Percentiles rank a stretch among this genome's conserved stretches.
Conservation (phyloP, 1,140 invertebrate genomes). For the Cydia fagiglandana region DNA sequence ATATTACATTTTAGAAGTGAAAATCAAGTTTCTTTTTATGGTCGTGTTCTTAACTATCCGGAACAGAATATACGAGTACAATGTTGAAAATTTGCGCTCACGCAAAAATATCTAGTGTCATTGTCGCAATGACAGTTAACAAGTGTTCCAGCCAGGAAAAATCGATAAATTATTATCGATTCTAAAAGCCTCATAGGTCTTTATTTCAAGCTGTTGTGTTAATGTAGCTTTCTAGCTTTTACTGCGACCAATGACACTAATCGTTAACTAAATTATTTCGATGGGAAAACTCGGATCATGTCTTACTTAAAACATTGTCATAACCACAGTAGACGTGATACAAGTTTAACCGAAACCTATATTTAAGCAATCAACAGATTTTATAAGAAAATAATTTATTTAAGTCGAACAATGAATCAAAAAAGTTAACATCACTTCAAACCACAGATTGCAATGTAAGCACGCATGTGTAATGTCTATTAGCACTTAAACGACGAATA, state of each 20-base stretch:
- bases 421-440: conserved; percentile 67
- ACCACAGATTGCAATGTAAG: conserved; percentile 69
- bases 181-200: no score
- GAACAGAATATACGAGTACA: no score
- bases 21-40: no score
- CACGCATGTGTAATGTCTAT: conserved; percentile 72
- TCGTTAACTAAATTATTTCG: not conserved
- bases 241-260: not conserved
- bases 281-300: not conserved
- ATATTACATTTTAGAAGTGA: no score
- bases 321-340: not conserved
- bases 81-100: no score
- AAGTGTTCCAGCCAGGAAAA: no score
- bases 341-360: not conserved
- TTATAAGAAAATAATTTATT: not conserved
- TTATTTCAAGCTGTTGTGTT: not conserved
- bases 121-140: not conserved
- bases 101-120: not conserved
- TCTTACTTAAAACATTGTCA: not conserved
- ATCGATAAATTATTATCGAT: no score
- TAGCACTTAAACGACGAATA: conserved; percentile 55
- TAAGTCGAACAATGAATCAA: conserved; percentile 49
- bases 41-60: no score
- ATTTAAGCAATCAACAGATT: not conserved
- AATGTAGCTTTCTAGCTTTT: not conserved